Evolutionary conservation across 2,888 invertebrate species (phyloP).

Genomic region (Flexamia atlantica): DNA sequence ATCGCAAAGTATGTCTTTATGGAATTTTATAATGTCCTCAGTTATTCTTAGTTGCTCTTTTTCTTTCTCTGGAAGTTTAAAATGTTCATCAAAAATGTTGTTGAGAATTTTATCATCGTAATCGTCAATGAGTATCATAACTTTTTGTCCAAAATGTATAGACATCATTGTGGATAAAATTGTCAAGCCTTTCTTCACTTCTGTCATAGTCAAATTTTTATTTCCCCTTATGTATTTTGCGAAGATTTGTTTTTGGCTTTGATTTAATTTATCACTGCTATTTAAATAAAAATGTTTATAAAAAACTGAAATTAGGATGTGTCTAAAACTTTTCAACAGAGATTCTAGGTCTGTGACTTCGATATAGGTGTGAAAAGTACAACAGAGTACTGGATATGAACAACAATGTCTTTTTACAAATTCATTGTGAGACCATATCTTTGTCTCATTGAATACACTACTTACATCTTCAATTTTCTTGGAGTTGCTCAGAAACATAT

Average conservation of each 20-base stretch:
- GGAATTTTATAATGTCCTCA: neutral
- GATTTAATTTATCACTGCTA: conserved; percentile 24
- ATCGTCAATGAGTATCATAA: conserved; percentile 26
- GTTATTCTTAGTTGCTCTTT: conserved; percentile 24
- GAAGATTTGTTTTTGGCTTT: neutral
- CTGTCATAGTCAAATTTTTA: neutral
- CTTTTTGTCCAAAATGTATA: conserved; percentile 27
- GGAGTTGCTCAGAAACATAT: neutral
- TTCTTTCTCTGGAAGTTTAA: conserved; percentile 23
- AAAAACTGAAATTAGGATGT: neutral
- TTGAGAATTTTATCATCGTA: conserved; percentile 14
- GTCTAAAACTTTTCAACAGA: conserved; percentile 21
- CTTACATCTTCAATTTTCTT: neutral
- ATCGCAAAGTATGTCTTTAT: neutral
- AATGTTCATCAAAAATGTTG: conserved; percentile 35
- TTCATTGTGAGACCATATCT: neutral
- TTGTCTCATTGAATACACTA: conserved; percentile 17
- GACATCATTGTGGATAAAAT: neutral
- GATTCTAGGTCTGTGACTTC: conserved; percentile 15
- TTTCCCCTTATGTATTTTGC: neutral
- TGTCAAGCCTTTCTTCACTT: conserved; percentile 3
- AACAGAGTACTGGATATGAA: conserved; percentile 26
- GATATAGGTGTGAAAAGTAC: conserved; percentile 15
- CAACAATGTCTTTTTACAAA: conserved; percentile 10
- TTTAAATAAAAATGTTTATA: conserved; percentile 34